Evolutionary conservation across 2,797 vertebrate genomes (phyloP).

Genomic region (Crocodylus rhombifer): DNA sequence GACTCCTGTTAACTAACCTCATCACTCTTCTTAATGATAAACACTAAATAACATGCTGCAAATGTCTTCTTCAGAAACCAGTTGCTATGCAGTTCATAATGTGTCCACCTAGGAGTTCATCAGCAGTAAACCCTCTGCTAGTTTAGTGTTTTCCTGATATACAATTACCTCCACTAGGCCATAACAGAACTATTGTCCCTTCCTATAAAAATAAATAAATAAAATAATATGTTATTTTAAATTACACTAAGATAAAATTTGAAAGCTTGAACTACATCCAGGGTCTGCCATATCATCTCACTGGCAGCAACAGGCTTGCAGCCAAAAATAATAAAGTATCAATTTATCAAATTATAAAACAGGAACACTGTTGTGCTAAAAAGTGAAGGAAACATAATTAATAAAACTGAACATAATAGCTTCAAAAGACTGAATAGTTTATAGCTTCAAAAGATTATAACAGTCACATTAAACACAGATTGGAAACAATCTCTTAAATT

Average conservation of each 20-base stretch:
- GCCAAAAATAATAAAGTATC: slow-evolving; percentile 7
- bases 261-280: not conserved
- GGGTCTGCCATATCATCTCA: not conserved
- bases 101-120: not conserved
- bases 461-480: not conserved
- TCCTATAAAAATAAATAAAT: not conserved
- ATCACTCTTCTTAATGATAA: not conserved
- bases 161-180: not conserved
- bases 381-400: not conserved
- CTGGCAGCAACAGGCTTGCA: not conserved
- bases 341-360: not conserved
- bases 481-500: not conserved
- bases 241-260: not conserved
- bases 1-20: not conserved
- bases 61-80: not conserved
- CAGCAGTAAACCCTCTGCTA: not conserved
- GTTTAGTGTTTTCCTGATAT: not conserved
- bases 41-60: not conserved
- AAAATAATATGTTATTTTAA: not conserved
- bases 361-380: not conserved
- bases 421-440: not conserved
- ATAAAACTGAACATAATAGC: not conserved
- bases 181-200: not conserved
- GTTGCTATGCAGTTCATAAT: not conserved
- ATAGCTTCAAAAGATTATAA: not conserved